phyloP scores from a whole-genome alignment of 2,113 vertebrate species.

The Malurus melanocephalus region DNA sequence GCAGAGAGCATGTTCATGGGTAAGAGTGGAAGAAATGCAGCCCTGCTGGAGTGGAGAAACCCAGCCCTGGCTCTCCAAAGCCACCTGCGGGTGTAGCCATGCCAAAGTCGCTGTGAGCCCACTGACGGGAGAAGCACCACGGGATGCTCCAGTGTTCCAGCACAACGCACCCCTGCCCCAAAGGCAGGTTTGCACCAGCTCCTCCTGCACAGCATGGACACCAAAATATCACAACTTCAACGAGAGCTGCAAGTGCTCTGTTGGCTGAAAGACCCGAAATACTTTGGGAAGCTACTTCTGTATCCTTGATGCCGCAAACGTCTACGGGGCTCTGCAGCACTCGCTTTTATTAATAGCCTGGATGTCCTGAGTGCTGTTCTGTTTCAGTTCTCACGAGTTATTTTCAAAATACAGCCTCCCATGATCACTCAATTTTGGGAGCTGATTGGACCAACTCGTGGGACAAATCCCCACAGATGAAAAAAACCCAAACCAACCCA shows the following conservation, averaged over 20 bases:
- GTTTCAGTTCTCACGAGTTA: slow-evolving; percentile 69
- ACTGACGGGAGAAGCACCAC: rapidly evolving
- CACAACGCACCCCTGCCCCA: rapidly evolving
- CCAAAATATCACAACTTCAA: neutral
- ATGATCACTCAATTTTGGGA: slow-evolving; percentile 7
- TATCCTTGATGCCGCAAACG: neutral
- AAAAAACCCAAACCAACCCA: neutral
- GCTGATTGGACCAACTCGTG: slow-evolving; percentile 15
- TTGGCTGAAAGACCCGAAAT: neutral
- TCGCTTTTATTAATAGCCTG: slow-evolving; percentile 66
- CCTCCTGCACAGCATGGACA: neutral
- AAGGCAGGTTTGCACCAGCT: neutral
- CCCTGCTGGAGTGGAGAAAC: neutral
- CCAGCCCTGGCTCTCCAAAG: neutral
- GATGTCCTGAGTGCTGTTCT: slow-evolving; percentile 36
- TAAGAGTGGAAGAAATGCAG: neutral
- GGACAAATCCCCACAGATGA: slow-evolving; percentile 30
- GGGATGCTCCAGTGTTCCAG: rapidly evolving
- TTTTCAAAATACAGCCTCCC: slow-evolving; percentile 63
- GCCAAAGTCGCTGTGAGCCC: neutral
- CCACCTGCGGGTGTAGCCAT: neutral
- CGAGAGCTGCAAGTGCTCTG: neutral
- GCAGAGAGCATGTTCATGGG: neutral
- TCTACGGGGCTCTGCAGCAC: neutral
- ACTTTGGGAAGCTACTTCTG: neutral